Conservation (phyloP, 2,113 vertebrate genomes). For the Amia ocellicauda region DNA sequence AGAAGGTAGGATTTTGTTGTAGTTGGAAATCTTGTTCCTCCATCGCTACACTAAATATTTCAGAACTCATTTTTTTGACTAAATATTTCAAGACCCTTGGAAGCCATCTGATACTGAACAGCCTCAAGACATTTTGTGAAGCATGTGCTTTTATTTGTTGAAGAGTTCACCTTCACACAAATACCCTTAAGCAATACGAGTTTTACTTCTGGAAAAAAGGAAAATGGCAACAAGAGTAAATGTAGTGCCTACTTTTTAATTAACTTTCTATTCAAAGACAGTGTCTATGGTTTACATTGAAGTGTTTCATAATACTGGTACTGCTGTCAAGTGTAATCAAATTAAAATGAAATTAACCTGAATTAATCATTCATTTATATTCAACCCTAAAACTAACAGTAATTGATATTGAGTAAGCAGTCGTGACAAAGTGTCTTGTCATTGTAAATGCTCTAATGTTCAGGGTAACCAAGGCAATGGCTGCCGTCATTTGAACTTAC, state of each 20-base stretch:
- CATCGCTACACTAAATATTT: background rate
- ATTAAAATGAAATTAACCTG: conserved; percentile 37
- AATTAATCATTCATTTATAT: conserved; percentile 50
- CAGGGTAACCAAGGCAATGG: too few species aligned
- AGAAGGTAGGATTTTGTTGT: too few species aligned
- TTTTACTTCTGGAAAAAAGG: conserved; percentile 22
- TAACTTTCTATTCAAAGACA: conserved; percentile 31
- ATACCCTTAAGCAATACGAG: conserved; percentile 29
- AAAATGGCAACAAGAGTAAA: too few species aligned
- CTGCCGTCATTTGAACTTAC: too few species aligned
- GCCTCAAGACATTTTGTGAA: background rate
- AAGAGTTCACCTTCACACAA: conserved; percentile 10
- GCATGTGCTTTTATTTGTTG: conserved; percentile 2
- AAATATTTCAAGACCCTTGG: background rate
- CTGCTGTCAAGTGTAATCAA: conserved; percentile 33
- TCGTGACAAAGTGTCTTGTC: conserved; percentile 22
- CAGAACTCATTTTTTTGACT: background rate
- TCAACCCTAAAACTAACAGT: conserved; percentile 31
- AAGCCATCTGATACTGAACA: background rate
- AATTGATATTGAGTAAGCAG: background rate
- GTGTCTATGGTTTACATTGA: conserved; percentile 36
- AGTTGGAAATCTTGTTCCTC: background rate
- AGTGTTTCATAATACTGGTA: conserved; percentile 37
- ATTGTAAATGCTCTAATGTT: background rate
- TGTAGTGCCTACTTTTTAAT: conserved; percentile 38